These are phyloP conservation scores for Chaetorhynchus papuensis DNA, from an alignment of 2,113 vertebrate genomes.

Conservation along the genomic window DNA sequence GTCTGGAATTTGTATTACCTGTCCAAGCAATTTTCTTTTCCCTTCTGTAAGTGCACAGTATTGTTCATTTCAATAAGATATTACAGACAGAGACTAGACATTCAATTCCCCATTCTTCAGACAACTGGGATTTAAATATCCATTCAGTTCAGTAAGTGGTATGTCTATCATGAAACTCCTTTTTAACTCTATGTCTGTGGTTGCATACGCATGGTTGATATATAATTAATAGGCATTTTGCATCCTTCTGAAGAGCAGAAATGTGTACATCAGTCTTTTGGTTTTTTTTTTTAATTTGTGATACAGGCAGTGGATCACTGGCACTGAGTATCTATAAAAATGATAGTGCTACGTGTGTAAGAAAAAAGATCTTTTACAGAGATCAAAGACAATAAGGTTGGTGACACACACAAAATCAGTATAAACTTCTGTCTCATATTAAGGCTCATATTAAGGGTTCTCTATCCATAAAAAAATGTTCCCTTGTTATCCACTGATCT, in stretches of 20 bases:
- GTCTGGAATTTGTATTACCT: constrained; percentile 24
- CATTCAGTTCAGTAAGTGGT: constrained; percentile 12
- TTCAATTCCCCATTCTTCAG: constrained; percentile 10
- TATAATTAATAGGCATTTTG: background rate
- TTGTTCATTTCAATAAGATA: constrained; percentile 31
- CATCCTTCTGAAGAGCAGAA: background rate
- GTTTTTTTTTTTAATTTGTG: background rate
- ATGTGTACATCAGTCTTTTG: background rate
- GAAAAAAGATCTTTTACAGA: background rate
- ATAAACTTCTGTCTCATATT: background rate
- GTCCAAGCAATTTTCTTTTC: constrained; percentile 37
- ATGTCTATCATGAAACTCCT: background rate
- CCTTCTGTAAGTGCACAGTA: background rate
- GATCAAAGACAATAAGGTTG: background rate
- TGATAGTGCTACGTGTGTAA: background rate
- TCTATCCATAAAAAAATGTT: background rate
- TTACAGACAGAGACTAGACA: constrained; percentile 6
- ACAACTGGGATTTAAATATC: constrained; percentile 46
- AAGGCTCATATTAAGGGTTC: background rate
- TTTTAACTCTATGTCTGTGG: background rate
- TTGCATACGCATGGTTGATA: background rate
- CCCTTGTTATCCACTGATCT: background rate
- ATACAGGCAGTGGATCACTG: background rate
- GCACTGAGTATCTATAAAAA: background rate
- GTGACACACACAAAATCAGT: background rate